Base-by-base conservation (phyloP, 2,797 vertebrate species). In the Rhabdomys pumilio region DNA sequence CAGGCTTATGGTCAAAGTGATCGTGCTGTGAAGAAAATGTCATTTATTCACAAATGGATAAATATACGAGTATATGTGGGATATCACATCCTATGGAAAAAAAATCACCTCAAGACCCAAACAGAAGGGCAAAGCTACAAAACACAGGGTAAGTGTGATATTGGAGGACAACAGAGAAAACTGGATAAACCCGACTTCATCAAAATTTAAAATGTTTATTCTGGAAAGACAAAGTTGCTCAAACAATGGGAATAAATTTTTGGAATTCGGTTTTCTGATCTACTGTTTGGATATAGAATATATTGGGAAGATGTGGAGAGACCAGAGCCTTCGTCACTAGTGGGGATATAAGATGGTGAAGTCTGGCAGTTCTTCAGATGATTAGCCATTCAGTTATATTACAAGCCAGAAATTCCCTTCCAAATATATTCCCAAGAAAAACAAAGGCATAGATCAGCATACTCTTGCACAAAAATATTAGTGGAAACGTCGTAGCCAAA, bases 71-170 rank as follows among this genome's bases (percentile, higher is more conserved):
- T 63, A 17, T 59, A 85, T 3, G 65, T 80, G 53, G 50, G 47
- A 57, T 55, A 50, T 90, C 47, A 89, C 7, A 55, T 20, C 53
- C 34, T 91, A 41, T 57, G 11, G 11, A 50, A 88, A 13, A 86
- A 87, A 91, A 95, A 65, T 41, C n/a, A 87, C 69, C 90, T 82
- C 72, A 50, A 96, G 50, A 83, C 41, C 44, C 61, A 94, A 80
- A 53, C 44, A 20, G 41, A 95, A 91, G 44, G 72, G 82, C 61
- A 79, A 90, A 73, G 44, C 76, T 81, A 38, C 72, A 82, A 94
- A 90, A 75, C 20, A 50, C 67, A 69, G 34, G 24, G 3, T 90
- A 95, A 84, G 72, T 59, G 50, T 94, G 17, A 38, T 38, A 72
- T 38, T 20, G 17, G 81, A 84, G 59, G 65, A 63, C 69, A 69